Evolutionary conservation across 2,113 vertebrate species (phyloP), one percentile per base, ranked within the genome.

Genomic region (Misgurnus mizolepis): DNA sequence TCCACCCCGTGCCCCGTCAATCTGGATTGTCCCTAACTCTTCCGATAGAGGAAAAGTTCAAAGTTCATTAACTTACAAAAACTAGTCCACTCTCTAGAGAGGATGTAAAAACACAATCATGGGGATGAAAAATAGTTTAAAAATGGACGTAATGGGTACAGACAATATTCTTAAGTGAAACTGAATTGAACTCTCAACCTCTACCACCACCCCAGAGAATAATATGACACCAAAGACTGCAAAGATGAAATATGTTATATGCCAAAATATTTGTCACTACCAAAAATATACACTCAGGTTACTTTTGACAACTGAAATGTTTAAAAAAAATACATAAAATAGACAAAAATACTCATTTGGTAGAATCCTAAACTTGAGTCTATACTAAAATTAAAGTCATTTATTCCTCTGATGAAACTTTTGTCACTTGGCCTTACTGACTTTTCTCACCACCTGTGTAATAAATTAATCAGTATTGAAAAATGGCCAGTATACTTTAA

Each of bases 11-110:
- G 2, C 8, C n/a, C n/a, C 18, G 61, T 65, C 74, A 78, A 14
- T 78, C 68, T 68, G 68, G 22, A 81, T 73, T 66, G 71, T 60
- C 7, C 14, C 27, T 53, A 71, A 53, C 27, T 43, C 43, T 17
- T 50, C 69, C 60, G 55, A 81, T 40, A 40, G 41, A 84, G 47
- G 49, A 83, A 70, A 81, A 74, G 68, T 78, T 80, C 34, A 80
- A 73, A 78, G 75, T 77, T 65, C 64, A 62, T 64, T 69, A 73
- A 61, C 50, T 66, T 58, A 67, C 45, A 47, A 43, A 77, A 80
- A 69, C 39, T 12, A 64, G 22, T n/a, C 45, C 15, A 27, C 5
- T 67, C 41, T 43, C 56, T 12, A 27, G 40, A 76, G 40, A 58
- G 5, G 4, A 41, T 60, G 67, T 67, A 62, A 65, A 76, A 70